phyloP scores from a whole-genome alignment of 2,797 vertebrate genomes.

The Leontopithecus rosalia region DNA sequence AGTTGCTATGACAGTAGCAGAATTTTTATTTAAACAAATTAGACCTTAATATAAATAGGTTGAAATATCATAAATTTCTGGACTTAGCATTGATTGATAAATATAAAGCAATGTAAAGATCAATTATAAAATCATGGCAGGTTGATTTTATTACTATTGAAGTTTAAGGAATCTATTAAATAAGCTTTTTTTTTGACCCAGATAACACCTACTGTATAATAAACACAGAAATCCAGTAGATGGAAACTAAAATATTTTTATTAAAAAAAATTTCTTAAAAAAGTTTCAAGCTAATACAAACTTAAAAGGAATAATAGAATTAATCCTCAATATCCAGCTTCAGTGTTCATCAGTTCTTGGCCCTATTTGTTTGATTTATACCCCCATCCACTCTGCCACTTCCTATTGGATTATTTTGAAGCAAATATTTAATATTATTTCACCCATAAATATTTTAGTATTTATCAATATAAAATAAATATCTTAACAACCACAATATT shows the following conservation, averaged over 20 bases:
- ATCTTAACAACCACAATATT: not conserved
- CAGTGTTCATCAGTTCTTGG: not conserved
- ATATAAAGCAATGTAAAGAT: not conserved
- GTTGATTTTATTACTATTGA: not conserved
- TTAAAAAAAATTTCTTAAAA: not conserved
- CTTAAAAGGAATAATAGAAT: not conserved
- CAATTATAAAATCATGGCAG: not conserved
- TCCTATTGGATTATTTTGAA: not conserved
- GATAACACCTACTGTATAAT: not conserved
- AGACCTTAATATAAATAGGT: conserved; percentile 1
- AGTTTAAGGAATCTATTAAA: not conserved
- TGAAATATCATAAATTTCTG: conserved; percentile 54
- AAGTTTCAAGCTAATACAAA: not conserved
- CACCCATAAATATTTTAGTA: not conserved
- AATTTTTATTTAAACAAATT: conserved; percentile 39
- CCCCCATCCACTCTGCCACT: not conserved
- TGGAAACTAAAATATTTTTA: not conserved
- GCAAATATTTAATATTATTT: not conserved
- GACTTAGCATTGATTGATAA: not conserved
- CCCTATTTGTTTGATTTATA: not conserved
- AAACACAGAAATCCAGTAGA: not conserved
- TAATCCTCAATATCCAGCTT: not conserved
- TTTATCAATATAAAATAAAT: not conserved
- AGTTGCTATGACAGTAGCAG: conserved; percentile 27
- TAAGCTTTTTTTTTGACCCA: not conserved